Evolutionary conservation across 2,113 vertebrate genomes (phyloP), one percentile per base, ranked within the genome.

Genomic region (Mesembrinibis cayennensis): DNA sequence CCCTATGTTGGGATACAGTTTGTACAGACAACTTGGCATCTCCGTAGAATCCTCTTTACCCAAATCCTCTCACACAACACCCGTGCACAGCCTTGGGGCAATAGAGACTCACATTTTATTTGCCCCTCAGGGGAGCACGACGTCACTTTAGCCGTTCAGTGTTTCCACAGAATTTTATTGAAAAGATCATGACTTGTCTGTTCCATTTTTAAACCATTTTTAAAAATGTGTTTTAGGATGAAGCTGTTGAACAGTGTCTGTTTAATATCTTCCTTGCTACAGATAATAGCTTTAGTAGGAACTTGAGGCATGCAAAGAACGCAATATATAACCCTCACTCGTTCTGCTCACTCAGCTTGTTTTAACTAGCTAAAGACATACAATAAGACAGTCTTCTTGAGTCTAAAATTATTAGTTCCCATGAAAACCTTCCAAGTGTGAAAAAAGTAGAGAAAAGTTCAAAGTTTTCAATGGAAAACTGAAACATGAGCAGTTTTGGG

Each of bases 321-420:
- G 0, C 49, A n/a, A 4, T 52, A 13, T 72, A 47, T 56, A 87
- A 56, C 40, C 44, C 27, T 76, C 66, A 65, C 21, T 58, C 5
- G 0, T 82, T 95, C 65, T 89, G 70, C 61, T 89, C 62, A 49
- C 27, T 72, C 70, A 88, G 65, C 53, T 90, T 69, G 59, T 93
- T 96, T 91, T 79, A 93, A 79, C 55, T 91, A 82, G 25, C 65
- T 84, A 38, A 63, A 87, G 56, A 94, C 91, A 82, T 67, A 67
- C 10, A 89, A 3, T 22, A 83, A 83, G n/a, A 30, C 22, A 74
- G 40, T 74, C 23, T 78, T 86, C 42, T 83, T 79, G 38, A 76
- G 13, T 67, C n/a, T 79, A 47, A 42, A 89, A 67, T 62, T 81
- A 52, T 69, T 67, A 61, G 47, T 72, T 90, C 44, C 53, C 17